phyloP scores from a whole-genome alignment of 1,140 invertebrate species.

The Macrosteles quadrilineatus region DNA sequence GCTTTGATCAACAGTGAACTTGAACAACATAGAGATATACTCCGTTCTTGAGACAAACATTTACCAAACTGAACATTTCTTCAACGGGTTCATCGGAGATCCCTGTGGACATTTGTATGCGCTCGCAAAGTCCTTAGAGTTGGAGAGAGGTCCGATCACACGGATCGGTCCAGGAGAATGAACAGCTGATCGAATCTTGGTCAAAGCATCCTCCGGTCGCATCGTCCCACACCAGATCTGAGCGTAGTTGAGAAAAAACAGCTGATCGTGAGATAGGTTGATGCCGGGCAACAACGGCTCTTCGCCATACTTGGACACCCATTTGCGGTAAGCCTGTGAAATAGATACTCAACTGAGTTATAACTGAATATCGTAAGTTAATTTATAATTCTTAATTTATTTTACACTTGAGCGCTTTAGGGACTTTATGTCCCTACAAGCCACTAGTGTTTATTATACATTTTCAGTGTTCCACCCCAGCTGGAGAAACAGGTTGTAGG shows the following conservation, averaged over 20 bases:
- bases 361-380: neutral
- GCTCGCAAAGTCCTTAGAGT: conserved; percentile 85
- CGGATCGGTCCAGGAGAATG: conserved; percentile 93
- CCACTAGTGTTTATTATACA: too few relatives aligned
- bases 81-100: conserved; percentile 80
- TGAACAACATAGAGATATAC: too few relatives aligned
- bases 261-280: conserved; percentile 81
- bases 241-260: conserved; percentile 89
- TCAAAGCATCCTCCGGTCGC: conserved; percentile 92
- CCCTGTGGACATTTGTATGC: conserved; percentile 78
- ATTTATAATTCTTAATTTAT: too few relatives aligned
- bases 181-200: conserved; percentile 91
- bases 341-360: neutral
- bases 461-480: too few relatives aligned
- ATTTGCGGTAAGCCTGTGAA: conserved; percentile 74
- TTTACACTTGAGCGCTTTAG: too few relatives aligned
- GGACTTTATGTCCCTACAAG: too few relatives aligned
- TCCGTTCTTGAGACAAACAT: too few relatives aligned
- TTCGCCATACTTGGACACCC: conserved; percentile 69
- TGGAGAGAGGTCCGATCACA: conserved; percentile 89
- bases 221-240: conserved; percentile 98
- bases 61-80: conserved; percentile 95
- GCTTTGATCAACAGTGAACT: too few relatives aligned
- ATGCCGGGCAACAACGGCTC: conserved; percentile 75
- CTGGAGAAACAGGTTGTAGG: too few relatives aligned